A percentile compares a stretch with the other conserved stretches of the same genome.
phyloP scores from a whole-genome alignment of 2,888 invertebrate genomes.

The Diachrysia chrysitis region DNA sequence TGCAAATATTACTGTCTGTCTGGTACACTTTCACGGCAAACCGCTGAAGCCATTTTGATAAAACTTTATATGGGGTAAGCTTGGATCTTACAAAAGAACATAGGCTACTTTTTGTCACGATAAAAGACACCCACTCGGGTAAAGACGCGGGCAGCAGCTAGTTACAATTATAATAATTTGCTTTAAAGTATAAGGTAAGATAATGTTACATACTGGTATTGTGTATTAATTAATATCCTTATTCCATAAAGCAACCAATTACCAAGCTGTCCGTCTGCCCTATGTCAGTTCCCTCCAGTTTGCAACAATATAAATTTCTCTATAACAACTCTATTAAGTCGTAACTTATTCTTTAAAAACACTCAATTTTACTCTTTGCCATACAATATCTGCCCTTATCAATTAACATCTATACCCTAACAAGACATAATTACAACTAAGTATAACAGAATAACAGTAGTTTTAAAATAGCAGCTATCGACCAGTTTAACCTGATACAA shows the following conservation, averaged over 20 bases:
- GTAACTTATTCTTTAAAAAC: constrained; percentile 20
- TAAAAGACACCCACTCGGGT: too few relatives aligned
- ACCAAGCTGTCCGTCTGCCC: background rate
- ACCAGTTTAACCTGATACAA: constrained; percentile 55
- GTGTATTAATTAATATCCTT: background rate
- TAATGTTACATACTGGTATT: background rate
- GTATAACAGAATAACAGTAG: constrained; percentile 63
- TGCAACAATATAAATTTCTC: background rate
- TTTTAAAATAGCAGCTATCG: constrained; percentile 63
- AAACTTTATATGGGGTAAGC: too few relatives aligned
- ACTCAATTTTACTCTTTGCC: constrained; percentile 32
- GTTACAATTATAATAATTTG: background rate
- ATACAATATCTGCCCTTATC: constrained; percentile 42
- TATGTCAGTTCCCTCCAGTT: too few relatives aligned
- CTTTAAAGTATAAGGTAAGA: background rate
- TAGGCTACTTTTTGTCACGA: too few relatives aligned
- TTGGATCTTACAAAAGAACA: too few relatives aligned
- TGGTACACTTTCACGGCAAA: too few relatives aligned
- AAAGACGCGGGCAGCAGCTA: too few relatives aligned
- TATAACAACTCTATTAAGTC: constrained; percentile 39
- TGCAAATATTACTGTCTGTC: too few relatives aligned
- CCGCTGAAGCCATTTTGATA: too few relatives aligned
- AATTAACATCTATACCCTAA: constrained; percentile 63
- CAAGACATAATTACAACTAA: constrained; percentile 63
- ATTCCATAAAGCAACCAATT: background rate